Conservation (phyloP, 2,797 vertebrate genomes). For the Scarus forsteni region DNA sequence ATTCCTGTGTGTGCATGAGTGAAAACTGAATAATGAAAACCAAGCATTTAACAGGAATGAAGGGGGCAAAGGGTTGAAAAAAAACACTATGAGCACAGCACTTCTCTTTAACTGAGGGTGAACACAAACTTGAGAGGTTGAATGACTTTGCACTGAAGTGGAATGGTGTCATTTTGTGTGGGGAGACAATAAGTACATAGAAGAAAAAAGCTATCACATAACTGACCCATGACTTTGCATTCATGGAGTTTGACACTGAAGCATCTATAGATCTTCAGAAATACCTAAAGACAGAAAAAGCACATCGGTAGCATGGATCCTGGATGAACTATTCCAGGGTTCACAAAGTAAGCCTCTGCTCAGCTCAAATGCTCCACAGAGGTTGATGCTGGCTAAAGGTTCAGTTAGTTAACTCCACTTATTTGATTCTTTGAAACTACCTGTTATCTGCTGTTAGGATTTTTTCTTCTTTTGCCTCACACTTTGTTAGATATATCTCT, state of each 20-base stretch:
- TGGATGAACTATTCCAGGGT: too few relatives aligned
- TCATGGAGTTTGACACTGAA: conserved; percentile 26
- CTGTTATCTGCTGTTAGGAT: too few relatives aligned
- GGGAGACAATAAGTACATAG: conserved; percentile 55
- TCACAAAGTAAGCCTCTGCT: too few relatives aligned
- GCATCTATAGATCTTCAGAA: conserved; percentile 33
- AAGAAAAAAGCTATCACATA: conserved; percentile 19
- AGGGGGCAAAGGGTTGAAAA: conserved; percentile 28
- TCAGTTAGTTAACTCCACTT: too few relatives aligned
- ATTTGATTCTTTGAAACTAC: too few relatives aligned
- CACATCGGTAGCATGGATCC: not conserved
- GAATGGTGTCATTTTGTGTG: conserved; percentile 31
- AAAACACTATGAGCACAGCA: conserved; percentile 27
- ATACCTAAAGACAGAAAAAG: conserved; percentile 23
- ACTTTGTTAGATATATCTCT: too few relatives aligned
- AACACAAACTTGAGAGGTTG: conserved; percentile 54
- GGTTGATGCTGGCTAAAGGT: too few relatives aligned
- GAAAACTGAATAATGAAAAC: conserved; percentile 42
- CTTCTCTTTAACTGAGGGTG: conserved; percentile 60
- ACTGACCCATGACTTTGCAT: conserved; percentile 34
- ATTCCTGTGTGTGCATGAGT: conserved; percentile 9
- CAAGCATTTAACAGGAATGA: conserved; percentile 34
- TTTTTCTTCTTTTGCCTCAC: too few relatives aligned
- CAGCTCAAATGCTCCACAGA: too few relatives aligned
- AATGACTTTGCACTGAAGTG: conserved; percentile 57